Evolutionary conservation across 2,113 vertebrate species (phyloP), one percentile per base, ranked within the genome.

Genomic region (Leucoraja erinaceus): DNA sequence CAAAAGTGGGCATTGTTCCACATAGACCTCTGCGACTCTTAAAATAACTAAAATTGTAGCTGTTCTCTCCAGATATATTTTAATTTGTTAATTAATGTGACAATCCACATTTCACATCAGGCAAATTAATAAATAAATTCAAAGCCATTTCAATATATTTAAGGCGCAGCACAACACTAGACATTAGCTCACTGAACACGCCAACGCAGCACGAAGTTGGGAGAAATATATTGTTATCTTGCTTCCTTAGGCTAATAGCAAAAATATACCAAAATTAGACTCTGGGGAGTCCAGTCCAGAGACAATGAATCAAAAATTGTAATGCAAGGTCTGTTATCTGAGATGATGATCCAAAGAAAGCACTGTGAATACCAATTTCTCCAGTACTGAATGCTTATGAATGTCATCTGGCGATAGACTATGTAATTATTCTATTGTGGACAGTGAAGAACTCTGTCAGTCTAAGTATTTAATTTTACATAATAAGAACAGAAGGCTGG

Each of bases 61-160:
- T n/a, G 20, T 75, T 18, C 20, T 75, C 74, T 11, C 33, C 18
- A 75, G 28, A 75, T 25, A 47, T 75, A 74, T 75, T 74, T 54
- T 93, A 90, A 94, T 94, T 93, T 94, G 93, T 93, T 92, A 93
- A 93, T 79, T 93, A 94, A 88, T 93, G 94, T 93, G 94, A 93
- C 90, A 94, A 93, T 94, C 93, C 94, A 94, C 94, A 93, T 94
- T 90, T 93, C 94, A 84, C 59, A 47, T 31, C 93, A 94, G 94
- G 93, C 91, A 93, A 93, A 86, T 93, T 93, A 93, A 93, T 47
- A 47, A 47, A 1, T 25, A 93, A 47, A 47, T 94, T 93, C 93
- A 20, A 72, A 63, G 59, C 81, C 68, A 33, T 0, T 0, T 61
- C 92, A 93, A 93, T 90, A 93, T 79, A 78, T 93, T 94, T 94